Base-by-base conservation (phyloP, 2,888 invertebrate genomes). In the Busseola fusca region DNA sequence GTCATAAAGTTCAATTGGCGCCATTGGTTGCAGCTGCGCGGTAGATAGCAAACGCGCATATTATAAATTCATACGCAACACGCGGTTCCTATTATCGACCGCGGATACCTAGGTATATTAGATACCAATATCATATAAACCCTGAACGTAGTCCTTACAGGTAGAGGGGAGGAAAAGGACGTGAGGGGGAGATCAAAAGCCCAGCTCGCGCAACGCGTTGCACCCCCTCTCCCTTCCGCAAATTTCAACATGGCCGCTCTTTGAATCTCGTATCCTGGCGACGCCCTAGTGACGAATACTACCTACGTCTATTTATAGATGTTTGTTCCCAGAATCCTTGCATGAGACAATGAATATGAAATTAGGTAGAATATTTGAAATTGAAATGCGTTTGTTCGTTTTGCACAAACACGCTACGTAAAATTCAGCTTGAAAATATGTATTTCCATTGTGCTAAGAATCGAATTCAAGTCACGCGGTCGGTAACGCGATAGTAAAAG, bases 281-380 rank as follows among this genome's bases (percentile, higher is more conserved):
- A 69, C 45, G 10, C 30, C 45, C 69, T 42, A 45, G 12, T 3
- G 16, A n/a, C 14, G 18, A 30, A n/a, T 40, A 21, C 3, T 9
- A 25, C 27, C 37, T n/a, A 12, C 6, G n/a, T n/a, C 30, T 72
- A 74, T 64, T 54, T 21, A 64, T 56, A 48, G 27, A 40, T 54
- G 14, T 56, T 0, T 16, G 14, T 25, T 64, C 10, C 27, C 34
- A 48, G n/a, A 18, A 34, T 74, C 45, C 18, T 37, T 4, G 18
- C 21, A 34, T 10, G 50, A 34, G 18, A 16, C 18, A 42, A 21
- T 25, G 9, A 42, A 27, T 54, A 10, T 1, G 12, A 34, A 50
- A 30, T 16, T 16, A 21, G 12, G 14, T 9, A 25, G 5, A 21
- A 18, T 10, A 25, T 69, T 42, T 34, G 27, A 34, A 72, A 56